Conservation (phyloP, 2,797 vertebrate genomes). For the Gobio occitaniae region DNA sequence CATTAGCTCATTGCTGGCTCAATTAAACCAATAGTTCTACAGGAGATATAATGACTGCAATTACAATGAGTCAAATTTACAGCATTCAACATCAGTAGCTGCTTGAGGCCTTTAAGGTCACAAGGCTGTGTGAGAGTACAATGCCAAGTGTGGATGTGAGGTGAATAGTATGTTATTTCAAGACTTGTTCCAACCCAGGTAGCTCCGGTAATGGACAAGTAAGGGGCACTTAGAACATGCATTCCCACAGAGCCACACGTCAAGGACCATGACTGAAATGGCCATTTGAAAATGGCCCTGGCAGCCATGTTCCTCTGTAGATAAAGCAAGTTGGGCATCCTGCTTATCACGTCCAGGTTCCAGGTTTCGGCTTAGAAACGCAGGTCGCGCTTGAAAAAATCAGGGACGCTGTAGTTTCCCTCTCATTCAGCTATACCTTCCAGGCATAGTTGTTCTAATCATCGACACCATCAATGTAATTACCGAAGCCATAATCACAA, state of each 20-base stretch:
- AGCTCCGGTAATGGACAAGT: conserved; percentile 42
- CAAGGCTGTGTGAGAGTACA: conserved; percentile 41
- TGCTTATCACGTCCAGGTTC: conserved; percentile 9
- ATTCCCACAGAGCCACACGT: conserved; percentile 23
- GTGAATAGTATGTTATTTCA: conserved; percentile 40
- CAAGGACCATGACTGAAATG: conserved; percentile 23
- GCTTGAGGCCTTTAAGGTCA: conserved; percentile 55
- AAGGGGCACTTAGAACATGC: conserved; percentile 36
- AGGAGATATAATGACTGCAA: conserved; percentile 62
- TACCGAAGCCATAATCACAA: conserved; percentile 74
- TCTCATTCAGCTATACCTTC: conserved; percentile 71
- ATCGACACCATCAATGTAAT: conserved; percentile 73
- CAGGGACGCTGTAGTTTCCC: conserved; percentile 59
- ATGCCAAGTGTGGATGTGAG: conserved; percentile 44
- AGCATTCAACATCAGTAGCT: conserved; percentile 46
- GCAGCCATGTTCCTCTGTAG: neutral
- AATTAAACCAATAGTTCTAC: conserved; percentile 62
- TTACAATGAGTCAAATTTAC: conserved; percentile 54
- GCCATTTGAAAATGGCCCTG: conserved; percentile 18
- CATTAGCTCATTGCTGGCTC: conserved; percentile 59
- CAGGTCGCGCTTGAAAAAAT: conserved; percentile 59
- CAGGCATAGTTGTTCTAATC: conserved; percentile 73
- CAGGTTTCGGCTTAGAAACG: conserved; percentile 58
- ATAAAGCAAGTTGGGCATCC: conserved; percentile 9
- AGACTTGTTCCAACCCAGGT: conserved; percentile 3